Conservation (phyloP, 1,140 invertebrate species). For the Drosophila pachea region DNA sequence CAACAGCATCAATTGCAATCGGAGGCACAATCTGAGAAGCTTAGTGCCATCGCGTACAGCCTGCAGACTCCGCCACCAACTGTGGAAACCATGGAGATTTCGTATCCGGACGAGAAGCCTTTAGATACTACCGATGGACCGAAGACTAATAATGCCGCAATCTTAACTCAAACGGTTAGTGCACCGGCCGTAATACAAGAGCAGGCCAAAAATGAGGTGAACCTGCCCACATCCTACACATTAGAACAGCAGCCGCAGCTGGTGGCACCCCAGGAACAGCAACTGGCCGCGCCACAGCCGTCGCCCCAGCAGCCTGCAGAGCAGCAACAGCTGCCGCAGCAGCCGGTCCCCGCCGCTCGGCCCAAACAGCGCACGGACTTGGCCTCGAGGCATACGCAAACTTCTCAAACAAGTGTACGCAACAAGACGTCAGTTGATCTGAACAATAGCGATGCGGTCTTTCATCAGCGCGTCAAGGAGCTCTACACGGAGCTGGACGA, state of each 20-base stretch:
- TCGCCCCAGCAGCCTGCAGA: neutral
- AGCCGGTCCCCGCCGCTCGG: slow-evolving; percentile 22
- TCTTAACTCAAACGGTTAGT: neutral
- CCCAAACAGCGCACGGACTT: slow-evolving; percentile 37
- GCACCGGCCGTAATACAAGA: neutral
- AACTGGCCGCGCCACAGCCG: neutral
- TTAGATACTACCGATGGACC: slow-evolving; percentile 4
- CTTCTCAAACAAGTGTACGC: neutral
- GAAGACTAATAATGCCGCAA: neutral
- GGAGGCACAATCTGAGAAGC: slow-evolving; percentile 17
- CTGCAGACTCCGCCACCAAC: slow-evolving; percentile 49
- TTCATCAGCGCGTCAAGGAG: slow-evolving; percentile 50
- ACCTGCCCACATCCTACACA: neutral
- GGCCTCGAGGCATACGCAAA: slow-evolving; percentile 43
- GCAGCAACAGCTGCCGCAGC: neutral
- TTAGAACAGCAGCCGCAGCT: neutral
- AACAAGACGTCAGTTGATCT: slow-evolving; percentile 40
- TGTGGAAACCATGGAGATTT: slow-evolving; percentile 48
- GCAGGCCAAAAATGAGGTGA: neutral
- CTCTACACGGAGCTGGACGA: slow-evolving; percentile 41
- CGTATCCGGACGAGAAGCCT: slow-evolving; percentile 32
- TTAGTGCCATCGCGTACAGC: slow-evolving; percentile 34
- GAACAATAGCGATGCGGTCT: slow-evolving; percentile 53
- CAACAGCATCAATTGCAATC: slow-evolving; percentile 2
- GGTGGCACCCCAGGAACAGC: neutral